phyloP scores from a whole-genome alignment of 2,888 invertebrate species.

The Deilephila elpenor region DNA sequence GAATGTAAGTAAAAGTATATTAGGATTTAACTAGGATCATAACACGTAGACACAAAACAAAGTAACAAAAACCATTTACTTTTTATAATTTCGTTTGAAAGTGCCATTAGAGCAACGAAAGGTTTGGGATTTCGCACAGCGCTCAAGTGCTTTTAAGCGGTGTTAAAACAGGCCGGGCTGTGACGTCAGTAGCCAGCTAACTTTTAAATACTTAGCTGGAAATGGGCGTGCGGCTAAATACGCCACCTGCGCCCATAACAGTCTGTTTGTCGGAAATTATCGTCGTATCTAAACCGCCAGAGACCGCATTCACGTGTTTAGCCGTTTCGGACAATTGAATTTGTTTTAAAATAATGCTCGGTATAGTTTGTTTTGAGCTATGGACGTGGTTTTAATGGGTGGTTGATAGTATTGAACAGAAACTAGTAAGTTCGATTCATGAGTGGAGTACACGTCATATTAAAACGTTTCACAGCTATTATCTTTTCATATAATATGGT shows the following conservation, averaged over 20 bases:
- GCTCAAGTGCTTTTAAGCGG: constrained; percentile 53
- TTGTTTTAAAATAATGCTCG: neutral
- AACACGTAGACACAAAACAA: too few relatives aligned
- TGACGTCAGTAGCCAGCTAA: constrained; percentile 57
- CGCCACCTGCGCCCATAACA: constrained; percentile 64
- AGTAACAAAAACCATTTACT: neutral
- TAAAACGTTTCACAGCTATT: too few relatives aligned
- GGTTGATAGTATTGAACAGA: too few relatives aligned
- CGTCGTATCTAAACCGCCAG: neutral
- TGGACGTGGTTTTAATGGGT: too few relatives aligned
- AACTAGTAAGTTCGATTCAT: too few relatives aligned
- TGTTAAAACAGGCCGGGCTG: constrained; percentile 52
- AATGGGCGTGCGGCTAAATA: constrained; percentile 64
- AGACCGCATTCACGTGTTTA: neutral
- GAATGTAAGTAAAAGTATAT: too few relatives aligned
- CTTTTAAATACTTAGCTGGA: constrained; percentile 66
- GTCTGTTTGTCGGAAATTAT: constrained; percentile 19
- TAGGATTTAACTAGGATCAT: too few relatives aligned
- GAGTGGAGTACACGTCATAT: too few relatives aligned
- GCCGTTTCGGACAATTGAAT: neutral
- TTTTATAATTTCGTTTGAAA: constrained; percentile 36
- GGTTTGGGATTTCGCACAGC: constrained; percentile 48
- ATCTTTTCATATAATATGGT: too few relatives aligned
- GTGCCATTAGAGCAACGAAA: constrained; percentile 44
- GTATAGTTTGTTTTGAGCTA: too few relatives aligned